Conservation (phyloP, 2,888 invertebrate species). For the Cantharis lateralis region DNA sequence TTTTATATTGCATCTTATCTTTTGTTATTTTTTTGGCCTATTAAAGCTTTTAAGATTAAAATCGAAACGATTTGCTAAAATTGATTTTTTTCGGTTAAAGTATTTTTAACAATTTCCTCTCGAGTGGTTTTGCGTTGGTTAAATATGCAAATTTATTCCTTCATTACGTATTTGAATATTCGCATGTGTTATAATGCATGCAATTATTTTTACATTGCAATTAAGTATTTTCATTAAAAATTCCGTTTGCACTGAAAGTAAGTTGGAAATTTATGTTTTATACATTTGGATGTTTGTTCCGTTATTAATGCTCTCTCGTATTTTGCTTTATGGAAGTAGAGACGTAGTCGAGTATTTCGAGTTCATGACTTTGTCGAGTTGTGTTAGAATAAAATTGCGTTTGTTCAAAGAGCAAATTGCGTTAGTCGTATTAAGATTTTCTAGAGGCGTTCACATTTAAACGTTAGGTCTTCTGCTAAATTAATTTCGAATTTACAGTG, state of each 20-base stretch:
- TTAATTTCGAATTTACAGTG: slow-evolving; percentile 49
- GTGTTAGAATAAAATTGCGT: slow-evolving; percentile 34
- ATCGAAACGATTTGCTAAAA: background rate
- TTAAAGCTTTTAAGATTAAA: background rate
- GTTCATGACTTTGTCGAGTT: background rate
- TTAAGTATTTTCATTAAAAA: slow-evolving; percentile 18
- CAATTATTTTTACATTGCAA: slow-evolving; percentile 16
- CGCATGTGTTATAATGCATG: slow-evolving; percentile 17
- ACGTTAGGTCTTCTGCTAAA: slow-evolving; percentile 48
- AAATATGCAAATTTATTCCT: slow-evolving; percentile 15
- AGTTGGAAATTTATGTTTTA: slow-evolving; percentile 28
- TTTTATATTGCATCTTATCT: background rate
- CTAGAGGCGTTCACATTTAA: slow-evolving; percentile 39
- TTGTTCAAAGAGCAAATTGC: slow-evolving; percentile 31
- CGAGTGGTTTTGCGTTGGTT: background rate
- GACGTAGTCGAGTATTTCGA: background rate
- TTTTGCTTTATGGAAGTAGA: background rate
- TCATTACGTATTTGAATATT: slow-evolving; percentile 14
- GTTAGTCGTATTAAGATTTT: slow-evolving; percentile 31
- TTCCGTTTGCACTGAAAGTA: slow-evolving; percentile 19
- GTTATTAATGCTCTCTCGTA: background rate
- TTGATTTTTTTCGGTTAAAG: background rate
- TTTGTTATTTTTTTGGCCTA: background rate
- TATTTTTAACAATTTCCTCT: slow-evolving; percentile 17
- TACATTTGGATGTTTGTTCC: background rate